These are phyloP conservation scores for Melanotaenia pygmaea DNA, from an alignment of 2,797 vertebrate genomes.

Conservation along the genomic window DNA sequence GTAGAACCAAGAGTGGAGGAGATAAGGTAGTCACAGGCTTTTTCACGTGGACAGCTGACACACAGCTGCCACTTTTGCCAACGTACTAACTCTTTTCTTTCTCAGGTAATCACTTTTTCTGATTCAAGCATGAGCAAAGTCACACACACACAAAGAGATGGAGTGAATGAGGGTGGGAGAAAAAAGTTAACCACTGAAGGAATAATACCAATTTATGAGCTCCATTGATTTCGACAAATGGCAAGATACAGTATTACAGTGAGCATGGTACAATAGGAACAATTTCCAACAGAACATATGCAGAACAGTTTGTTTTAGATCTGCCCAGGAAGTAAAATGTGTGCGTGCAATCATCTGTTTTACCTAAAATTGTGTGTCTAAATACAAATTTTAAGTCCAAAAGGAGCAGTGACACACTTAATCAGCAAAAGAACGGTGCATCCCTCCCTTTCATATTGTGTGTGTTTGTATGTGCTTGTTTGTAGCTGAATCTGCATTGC, in stretches of 20 bases:
- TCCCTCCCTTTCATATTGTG: slow-evolving; percentile 31
- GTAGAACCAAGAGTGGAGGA: slow-evolving; percentile 39
- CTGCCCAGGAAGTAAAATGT: slow-evolving; percentile 33
- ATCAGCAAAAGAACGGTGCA: slow-evolving; percentile 56
- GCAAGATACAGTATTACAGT: slow-evolving; percentile 51
- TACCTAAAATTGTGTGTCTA: slow-evolving; percentile 18
- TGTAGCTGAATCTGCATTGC: slow-evolving; percentile 47
- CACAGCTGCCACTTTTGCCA: slow-evolving; percentile 43
- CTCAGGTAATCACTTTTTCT: slow-evolving; percentile 71
- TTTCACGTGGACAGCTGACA: slow-evolving; percentile 52
- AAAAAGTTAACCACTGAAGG: slow-evolving; percentile 57
- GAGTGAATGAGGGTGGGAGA: slow-evolving; percentile 9
- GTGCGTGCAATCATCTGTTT: slow-evolving; percentile 1
- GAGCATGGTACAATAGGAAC: slow-evolving; percentile 51
- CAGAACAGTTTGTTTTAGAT: slow-evolving; percentile 57
- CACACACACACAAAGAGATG: slow-evolving; percentile 1
- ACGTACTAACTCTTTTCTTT: slow-evolving; percentile 53
- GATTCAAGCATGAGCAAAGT: slow-evolving; percentile 59
- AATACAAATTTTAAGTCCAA: slow-evolving; percentile 33
- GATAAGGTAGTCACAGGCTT: slow-evolving; percentile 48
- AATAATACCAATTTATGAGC: slow-evolving; percentile 68
- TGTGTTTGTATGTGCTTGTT: slow-evolving; percentile 3
- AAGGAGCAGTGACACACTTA: slow-evolving; percentile 47
- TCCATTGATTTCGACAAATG: slow-evolving; percentile 72
- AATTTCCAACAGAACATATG: slow-evolving; percentile 57